Evolutionary conservation across 2,888 invertebrate species (phyloP), one percentile per base, ranked within the genome.

Genomic region (Acleris emargana): DNA sequence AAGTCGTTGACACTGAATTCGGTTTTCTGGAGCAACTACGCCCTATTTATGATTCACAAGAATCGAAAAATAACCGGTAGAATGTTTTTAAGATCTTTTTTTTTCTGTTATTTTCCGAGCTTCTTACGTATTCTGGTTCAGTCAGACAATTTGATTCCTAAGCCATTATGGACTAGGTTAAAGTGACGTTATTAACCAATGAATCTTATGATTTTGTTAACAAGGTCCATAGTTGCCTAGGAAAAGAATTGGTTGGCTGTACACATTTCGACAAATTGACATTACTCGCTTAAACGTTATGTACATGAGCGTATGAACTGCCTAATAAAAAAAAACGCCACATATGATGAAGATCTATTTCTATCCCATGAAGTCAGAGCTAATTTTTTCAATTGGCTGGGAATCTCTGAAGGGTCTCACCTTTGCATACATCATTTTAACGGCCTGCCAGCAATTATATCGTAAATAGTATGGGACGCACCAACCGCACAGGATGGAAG

Each of bases 361-460:
- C 68, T 62, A 75, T 72, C 64, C 57, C 70, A 72, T 75, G 73
- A 73, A 76, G 76, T 70, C 79, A 75, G 71, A 66, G 64, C 70
- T 74, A 77, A 77, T 81, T 77, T 72, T 68, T 72, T 75, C 78
- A 80, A 81, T 78, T 80, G 76, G 62, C 58, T 72, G 71, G 68
- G 69, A 72, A 71, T 72, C 69, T 71, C 71, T 70, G 69, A 64
- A 66, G 53, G 67, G 68, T 67, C 57, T 58, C 62, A 70, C 68
- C 68, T 70, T 67, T 63, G 68, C 64, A 58, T 64, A 64, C 59
- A 64, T 60, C 59, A 64, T 60, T 59, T 64, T 60, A 64, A 64
- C 55, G 54, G 16, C 64, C 43, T 43, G 50, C 54, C 49, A 54
- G 50, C 64, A 64, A 64, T 64, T 64, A 64, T 32, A 64, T 60